Evolutionary conservation across 2,797 vertebrate species (phyloP).

Genomic region (Cyprinella venusta): DNA sequence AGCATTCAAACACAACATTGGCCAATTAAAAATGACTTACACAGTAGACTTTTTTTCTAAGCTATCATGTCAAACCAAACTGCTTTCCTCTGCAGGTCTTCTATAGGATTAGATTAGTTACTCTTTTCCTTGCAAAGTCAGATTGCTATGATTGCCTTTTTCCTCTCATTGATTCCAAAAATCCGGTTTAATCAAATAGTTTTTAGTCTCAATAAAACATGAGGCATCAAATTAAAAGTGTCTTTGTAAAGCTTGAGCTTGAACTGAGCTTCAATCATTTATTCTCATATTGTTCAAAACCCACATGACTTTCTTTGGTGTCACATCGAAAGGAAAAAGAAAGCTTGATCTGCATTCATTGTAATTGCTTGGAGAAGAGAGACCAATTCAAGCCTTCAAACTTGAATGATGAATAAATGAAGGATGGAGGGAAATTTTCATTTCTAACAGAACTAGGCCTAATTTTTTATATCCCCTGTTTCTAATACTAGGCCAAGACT

Average conservation of each 20-base stretch:
- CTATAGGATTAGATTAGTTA: neutral
- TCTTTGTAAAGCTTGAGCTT: neutral
- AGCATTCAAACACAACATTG: slow-evolving; percentile 45
- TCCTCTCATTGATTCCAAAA: neutral
- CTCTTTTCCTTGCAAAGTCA: neutral
- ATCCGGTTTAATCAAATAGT: neutral
- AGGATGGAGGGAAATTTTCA: neutral
- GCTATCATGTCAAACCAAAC: slow-evolving; percentile 34
- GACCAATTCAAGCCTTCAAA: neutral
- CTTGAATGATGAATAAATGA: neutral
- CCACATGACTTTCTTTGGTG: neutral
- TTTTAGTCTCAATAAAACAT: neutral
- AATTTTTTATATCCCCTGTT: neutral
- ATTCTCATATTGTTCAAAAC: neutral
- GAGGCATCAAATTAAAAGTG: neutral
- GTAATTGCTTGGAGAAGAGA: neutral
- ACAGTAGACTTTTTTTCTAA: slow-evolving; percentile 41
- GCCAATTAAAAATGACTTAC: slow-evolving; percentile 49
- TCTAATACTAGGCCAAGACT: slow-evolving; percentile 84
- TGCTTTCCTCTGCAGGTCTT: slow-evolving; percentile 16
- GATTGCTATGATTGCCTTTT: neutral
- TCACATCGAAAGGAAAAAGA: neutral
- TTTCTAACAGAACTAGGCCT: slow-evolving; percentile 8
- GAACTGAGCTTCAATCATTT: neutral
- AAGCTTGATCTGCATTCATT: neutral